Evolutionary conservation across 1,140 invertebrate genomes (phyloP).

Genomic region (Leptinotarsa texana): DNA sequence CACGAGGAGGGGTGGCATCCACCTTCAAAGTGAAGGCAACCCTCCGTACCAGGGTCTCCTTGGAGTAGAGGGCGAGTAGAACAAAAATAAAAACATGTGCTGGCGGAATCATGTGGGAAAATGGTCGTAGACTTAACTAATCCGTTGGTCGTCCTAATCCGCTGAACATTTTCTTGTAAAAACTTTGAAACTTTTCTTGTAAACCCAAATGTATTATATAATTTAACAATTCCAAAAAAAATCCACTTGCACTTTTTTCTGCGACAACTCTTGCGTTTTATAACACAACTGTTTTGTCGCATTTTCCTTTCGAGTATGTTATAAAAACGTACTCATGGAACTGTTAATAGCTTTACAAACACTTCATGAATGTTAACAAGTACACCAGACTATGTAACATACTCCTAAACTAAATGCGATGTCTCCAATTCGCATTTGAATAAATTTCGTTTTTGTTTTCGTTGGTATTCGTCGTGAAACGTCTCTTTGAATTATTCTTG

Average conservation of each 20-base stretch:
- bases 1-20: too few relatives aligned
- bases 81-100: too few relatives aligned
- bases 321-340: constrained; percentile 50
- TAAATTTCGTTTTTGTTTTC: constrained; percentile 22
- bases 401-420: constrained; percentile 26
- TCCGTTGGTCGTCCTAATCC: too few relatives aligned
- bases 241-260: constrained; percentile 11
- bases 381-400: constrained; percentile 34
- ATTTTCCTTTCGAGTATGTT: constrained; percentile 36
- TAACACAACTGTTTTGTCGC: constrained; percentile 41
- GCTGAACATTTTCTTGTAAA: too few relatives aligned
- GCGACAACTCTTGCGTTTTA: constrained; percentile 11
- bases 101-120: too few relatives aligned
- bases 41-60: too few relatives aligned
- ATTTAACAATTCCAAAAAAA: not conserved
- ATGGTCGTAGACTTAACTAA: too few relatives aligned
- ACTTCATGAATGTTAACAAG: constrained; percentile 51
- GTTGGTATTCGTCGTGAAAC: not conserved
- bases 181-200: too few relatives aligned
- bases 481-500: not conserved
- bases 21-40: too few relatives aligned
- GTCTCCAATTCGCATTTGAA: constrained; percentile 18
- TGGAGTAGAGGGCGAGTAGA: too few relatives aligned
- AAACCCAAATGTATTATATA: too few relatives aligned
- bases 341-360: constrained; percentile 50